phyloP scores from a whole-genome alignment of 23 tunicate genomes.

The Aplidium turbinatum region DNA sequence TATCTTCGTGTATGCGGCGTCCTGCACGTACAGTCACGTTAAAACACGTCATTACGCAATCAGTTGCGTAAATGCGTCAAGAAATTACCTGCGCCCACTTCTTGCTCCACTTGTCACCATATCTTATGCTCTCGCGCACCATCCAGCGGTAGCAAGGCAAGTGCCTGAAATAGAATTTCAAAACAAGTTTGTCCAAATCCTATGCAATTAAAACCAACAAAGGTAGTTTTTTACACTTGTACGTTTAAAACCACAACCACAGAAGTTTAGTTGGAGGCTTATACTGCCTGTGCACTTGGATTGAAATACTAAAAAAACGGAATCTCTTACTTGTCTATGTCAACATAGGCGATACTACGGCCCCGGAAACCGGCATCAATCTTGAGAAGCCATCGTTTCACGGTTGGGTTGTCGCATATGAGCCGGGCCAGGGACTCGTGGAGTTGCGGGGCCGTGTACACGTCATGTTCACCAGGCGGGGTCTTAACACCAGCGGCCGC shows the following conservation, averaged over 20 bases:
- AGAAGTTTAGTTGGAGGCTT: too few relatives aligned
- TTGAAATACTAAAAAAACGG: slow-evolving; percentile 1
- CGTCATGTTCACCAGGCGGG: slow-evolving; percentile 95
- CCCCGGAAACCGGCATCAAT: slow-evolving; percentile 81
- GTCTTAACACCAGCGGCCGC: slow-evolving; percentile 72
- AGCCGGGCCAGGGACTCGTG: slow-evolving; percentile 79
- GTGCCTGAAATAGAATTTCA: slow-evolving; percentile 48
- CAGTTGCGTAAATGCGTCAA: neutral
- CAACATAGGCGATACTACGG: slow-evolving; percentile 78
- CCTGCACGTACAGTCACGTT: slow-evolving; percentile 26
- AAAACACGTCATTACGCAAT: neutral
- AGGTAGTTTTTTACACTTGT: neutral
- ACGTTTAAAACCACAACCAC: too few relatives aligned
- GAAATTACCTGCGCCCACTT: slow-evolving; percentile 86
- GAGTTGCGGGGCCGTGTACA: slow-evolving; percentile 86
- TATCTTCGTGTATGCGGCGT: slow-evolving; percentile 75
- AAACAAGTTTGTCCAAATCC: slow-evolving; percentile 12
- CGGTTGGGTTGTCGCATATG: slow-evolving; percentile 69
- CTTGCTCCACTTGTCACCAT: slow-evolving; percentile 85
- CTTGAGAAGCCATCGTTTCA: slow-evolving; percentile 78
- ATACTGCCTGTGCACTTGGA: too few relatives aligned
- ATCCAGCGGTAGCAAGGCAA: slow-evolving; percentile 85
- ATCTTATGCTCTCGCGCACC: slow-evolving; percentile 74
- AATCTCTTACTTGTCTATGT: slow-evolving; percentile 78
- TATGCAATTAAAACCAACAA: neutral